phyloP scores from a whole-genome alignment of 2,113 vertebrate species.

The Antigone vipio region DNA sequence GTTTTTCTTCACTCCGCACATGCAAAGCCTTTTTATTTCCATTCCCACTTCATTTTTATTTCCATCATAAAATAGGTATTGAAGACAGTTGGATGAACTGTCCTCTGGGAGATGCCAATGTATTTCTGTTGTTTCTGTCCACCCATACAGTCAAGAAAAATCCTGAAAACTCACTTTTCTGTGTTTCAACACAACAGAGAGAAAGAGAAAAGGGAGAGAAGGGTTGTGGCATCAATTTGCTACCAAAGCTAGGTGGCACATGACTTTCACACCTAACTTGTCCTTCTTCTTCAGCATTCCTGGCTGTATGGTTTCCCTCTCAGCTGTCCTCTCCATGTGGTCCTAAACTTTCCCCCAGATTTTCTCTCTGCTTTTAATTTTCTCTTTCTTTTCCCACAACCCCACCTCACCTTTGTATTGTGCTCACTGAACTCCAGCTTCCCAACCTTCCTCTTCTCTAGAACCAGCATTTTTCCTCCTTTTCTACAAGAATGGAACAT shows the following conservation, averaged over 20 bases:
- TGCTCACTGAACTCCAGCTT: not conserved
- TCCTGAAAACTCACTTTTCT: not conserved
- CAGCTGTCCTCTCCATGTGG: not conserved
- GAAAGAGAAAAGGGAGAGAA: not conserved
- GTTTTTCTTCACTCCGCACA: not conserved
- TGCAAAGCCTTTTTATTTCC: not conserved
- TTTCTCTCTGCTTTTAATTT: not conserved
- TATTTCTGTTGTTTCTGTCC: not conserved
- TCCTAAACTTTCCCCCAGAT: not conserved
- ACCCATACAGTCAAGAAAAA: not conserved
- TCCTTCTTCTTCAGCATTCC: not conserved
- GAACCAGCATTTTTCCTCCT: not conserved
- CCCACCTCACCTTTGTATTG: not conserved
- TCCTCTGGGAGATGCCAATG: not conserved
- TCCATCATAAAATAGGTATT: not conserved
- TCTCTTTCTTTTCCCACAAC: not conserved
- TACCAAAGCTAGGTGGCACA: not conserved
- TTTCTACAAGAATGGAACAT: not conserved
- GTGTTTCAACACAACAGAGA: not conserved
- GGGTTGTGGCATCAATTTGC: not conserved
- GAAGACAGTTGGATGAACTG: not conserved
- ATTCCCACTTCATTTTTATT: not conserved
- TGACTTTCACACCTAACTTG: not conserved
- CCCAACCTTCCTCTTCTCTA: not conserved
- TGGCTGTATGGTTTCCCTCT: not conserved